phyloP scores from a whole-genome alignment of 2,113 vertebrate species.

The Vanacampus margaritifer region DNA sequence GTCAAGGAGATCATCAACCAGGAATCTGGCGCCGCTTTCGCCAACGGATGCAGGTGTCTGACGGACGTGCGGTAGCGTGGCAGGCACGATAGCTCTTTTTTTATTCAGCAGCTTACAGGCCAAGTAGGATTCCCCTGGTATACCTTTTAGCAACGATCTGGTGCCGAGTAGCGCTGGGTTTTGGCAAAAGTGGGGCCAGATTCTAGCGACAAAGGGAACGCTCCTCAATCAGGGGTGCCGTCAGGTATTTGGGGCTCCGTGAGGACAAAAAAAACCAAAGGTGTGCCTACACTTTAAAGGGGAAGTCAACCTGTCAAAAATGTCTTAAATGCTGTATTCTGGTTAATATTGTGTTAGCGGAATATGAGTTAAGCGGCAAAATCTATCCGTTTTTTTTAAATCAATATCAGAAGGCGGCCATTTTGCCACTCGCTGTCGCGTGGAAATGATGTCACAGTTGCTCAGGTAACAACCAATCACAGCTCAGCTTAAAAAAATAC shows the following conservation, averaged over 20 bases:
- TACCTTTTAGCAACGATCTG: neutral
- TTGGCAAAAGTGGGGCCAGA: neutral
- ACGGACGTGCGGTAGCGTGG: conserved; percentile 46
- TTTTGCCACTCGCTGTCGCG: too few relatives aligned
- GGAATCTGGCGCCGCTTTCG: conserved; percentile 81
- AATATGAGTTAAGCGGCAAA: too few relatives aligned
- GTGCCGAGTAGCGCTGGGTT: too few relatives aligned
- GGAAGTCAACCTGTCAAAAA: too few relatives aligned
- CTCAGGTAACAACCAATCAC: too few relatives aligned
- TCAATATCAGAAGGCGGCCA: too few relatives aligned
- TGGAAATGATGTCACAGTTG: too few relatives aligned
- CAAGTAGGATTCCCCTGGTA: neutral
- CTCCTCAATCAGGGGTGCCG: neutral
- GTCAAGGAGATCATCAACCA: conserved; percentile 93
- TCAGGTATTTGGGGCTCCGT: neutral
- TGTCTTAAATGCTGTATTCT: too few relatives aligned
- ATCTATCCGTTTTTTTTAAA: too few relatives aligned
- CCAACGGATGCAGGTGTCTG: conserved; percentile 79
- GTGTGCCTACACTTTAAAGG: neutral
- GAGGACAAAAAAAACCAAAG: neutral
- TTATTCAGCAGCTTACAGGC: neutral
- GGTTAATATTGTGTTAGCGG: too few relatives aligned
- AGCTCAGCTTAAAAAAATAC: too few relatives aligned
- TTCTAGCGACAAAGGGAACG: neutral
- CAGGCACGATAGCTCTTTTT: neutral